Percentiles rank a stretch among this genome's conserved stretches.
These are phyloP conservation scores for Pterocles gutturalis DNA, from an alignment of 2,113 vertebrate species.

Conservation along the genomic window DNA sequence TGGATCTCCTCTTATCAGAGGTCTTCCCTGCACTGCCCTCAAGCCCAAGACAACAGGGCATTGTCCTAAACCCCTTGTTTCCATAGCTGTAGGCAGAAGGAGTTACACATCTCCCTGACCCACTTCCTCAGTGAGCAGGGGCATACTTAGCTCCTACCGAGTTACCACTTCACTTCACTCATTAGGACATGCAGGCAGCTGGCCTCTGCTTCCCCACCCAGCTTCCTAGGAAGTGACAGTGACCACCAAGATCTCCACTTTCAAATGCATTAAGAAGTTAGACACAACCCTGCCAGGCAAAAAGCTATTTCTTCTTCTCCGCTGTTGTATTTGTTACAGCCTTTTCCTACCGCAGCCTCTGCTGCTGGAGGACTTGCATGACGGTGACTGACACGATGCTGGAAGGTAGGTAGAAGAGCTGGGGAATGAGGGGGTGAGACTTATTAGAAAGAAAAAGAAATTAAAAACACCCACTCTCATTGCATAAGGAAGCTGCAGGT, in stretches of 20 bases:
- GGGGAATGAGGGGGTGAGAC: slow-evolving; percentile 49
- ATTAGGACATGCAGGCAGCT: background rate
- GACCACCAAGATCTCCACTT: background rate
- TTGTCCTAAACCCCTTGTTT: background rate
- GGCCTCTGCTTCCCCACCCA: background rate
- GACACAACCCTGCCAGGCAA: background rate
- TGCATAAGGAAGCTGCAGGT: slow-evolving; percentile 39
- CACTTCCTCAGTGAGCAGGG: background rate
- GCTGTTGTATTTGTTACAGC: background rate
- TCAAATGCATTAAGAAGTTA: background rate
- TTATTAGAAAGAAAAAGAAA: slow-evolving; percentile 34
- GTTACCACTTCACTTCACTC: background rate
- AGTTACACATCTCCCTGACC: background rate
- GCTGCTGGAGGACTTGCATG: background rate
- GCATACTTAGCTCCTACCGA: background rate
- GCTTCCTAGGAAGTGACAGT: background rate
- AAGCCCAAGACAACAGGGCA: background rate
- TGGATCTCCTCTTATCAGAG: background rate
- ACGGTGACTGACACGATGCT: slow-evolving; percentile 53
- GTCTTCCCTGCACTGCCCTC: background rate
- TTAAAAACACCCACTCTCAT: slow-evolving; percentile 39
- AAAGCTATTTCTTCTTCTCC: background rate
- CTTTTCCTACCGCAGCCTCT: background rate
- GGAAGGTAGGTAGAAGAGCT: slow-evolving; percentile 14
- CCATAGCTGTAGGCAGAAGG: background rate